Evolutionary conservation across 2,797 vertebrate genomes (phyloP), one percentile per base, ranked within the genome.

Genomic region (Typhlichthys subterraneus): DNA sequence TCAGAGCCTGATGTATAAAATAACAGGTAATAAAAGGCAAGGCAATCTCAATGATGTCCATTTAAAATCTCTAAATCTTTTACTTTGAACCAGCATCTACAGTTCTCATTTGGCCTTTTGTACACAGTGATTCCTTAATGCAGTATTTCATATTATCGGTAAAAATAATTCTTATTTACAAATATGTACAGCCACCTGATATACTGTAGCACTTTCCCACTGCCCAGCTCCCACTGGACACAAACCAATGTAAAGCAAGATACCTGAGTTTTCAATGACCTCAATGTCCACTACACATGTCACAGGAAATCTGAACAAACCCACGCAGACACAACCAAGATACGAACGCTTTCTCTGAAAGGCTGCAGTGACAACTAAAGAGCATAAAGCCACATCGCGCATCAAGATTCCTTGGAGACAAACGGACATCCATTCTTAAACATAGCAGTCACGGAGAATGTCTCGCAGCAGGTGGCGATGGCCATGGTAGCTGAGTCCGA

Each of bases 251-350:
- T 76, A 93, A 95, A 93, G 93, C 93, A 93, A 89, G 91, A 94
- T 96, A 96, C 96, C 96, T 96, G 96, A 99, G 96, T 92, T 94
- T 94, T 94, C 92, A 86, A 91, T 85, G 85, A 91, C 83, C 65
- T 79, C 88, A 89, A 91, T 53, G 90, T 83, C 89, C 93, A 89
- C 92, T 85, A 87, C 91, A 94, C 90, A 69, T 73, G 17, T 17
- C 8, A 38, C 19, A 19, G 48, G 19, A 61, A 42, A 53, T 29
- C 57, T 33, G 45, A 38, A 49, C 49, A 47, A 11, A 31, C 48
- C 57, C 9, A 53, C 60, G 50, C 53, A 54, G 11, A 19, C 73
- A 72, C 67, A 63, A 63, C 52, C 55, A 72, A 63, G 61, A 62
- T 79, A 72, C 59, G 68, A 57, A 70, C 64, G 46, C 59, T 76